phyloP scores from a whole-genome alignment of 2,888 invertebrate species.

The Rotaria macrura region DNA sequence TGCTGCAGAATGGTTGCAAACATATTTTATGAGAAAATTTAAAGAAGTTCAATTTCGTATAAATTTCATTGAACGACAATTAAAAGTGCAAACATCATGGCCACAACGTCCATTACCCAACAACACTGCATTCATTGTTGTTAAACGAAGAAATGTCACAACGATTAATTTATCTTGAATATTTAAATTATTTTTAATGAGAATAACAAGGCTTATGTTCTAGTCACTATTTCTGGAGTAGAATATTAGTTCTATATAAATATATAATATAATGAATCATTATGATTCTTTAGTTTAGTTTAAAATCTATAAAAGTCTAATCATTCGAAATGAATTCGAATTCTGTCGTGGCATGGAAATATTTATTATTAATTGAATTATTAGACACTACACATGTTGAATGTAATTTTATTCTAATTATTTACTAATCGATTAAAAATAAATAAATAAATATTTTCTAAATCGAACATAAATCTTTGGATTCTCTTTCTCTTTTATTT shows the following conservation, averaged over 20 bases:
- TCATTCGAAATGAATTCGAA: no score
- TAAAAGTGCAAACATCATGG: constrained; percentile 27
- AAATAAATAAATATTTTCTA: not conserved
- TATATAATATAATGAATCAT: not conserved
- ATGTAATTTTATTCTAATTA: not conserved
- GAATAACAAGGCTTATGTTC: not conserved
- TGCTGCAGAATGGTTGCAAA: constrained; percentile 29
- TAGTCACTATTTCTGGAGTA: not conserved
- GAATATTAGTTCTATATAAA: not conserved
- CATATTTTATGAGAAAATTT: constrained; percentile 31
- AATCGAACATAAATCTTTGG: not conserved
- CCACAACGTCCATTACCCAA: constrained; percentile 27
- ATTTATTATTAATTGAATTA: no score
- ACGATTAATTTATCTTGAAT: not conserved
- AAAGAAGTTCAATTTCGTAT: constrained; percentile 20
- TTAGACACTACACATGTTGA: not conserved
- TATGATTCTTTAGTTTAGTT: not conserved
- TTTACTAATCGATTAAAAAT: not conserved
- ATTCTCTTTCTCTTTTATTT: not conserved
- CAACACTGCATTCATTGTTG: not conserved
- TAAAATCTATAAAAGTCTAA: no score
- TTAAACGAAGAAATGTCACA: not conserved
- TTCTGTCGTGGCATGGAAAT: no score
- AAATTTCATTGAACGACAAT: constrained; percentile 1
- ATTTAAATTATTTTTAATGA: not conserved